Conservation (phyloP, 2,797 vertebrate genomes). For the Amphiprion clarkii region DNA sequence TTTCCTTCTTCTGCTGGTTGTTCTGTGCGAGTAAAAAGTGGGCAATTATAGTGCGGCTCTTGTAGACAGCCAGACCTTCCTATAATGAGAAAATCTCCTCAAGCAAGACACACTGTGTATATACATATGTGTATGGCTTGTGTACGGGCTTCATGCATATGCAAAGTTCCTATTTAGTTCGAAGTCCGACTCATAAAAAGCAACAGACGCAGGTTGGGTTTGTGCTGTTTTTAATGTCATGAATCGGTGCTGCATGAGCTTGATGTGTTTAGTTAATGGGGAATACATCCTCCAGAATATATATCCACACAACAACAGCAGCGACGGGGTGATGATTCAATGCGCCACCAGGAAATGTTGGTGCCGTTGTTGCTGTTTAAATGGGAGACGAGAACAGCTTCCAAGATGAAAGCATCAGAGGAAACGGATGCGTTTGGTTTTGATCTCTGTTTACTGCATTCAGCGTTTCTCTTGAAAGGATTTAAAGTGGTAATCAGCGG, state of each 20-base stretch:
- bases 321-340: slow-evolving; percentile 9
- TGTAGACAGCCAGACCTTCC: slow-evolving; percentile 55
- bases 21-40: slow-evolving; percentile 52
- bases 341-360: slow-evolving; percentile 9
- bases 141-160: slow-evolving; percentile 52
- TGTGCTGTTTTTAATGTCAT: slow-evolving; percentile 45
- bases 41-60: slow-evolving; percentile 64
- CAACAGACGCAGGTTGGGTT: slow-evolving; percentile 28
- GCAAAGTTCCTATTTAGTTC: slow-evolving; percentile 50
- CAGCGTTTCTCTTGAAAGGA: slow-evolving; percentile 47
- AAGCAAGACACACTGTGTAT: slow-evolving; percentile 43
- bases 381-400: slow-evolving; percentile 37
- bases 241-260: slow-evolving; percentile 9
- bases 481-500: slow-evolving; percentile 65
- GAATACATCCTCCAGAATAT: slow-evolving; percentile 26
- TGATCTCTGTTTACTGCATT: slow-evolving; percentile 65
- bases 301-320: slow-evolving; percentile 11
- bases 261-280: slow-evolving; percentile 46
- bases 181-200: slow-evolving; percentile 50
- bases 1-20: slow-evolving; percentile 54
- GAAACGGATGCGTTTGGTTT: slow-evolving; percentile 55
- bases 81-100: slow-evolving; percentile 75
- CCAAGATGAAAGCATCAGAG: slow-evolving; percentile 57
- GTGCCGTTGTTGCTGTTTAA: slow-evolving; percentile 38
- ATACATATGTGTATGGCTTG: slow-evolving; percentile 1